Evolutionary conservation across 2,797 vertebrate genomes (phyloP).

Genomic region (Gastrophryne carolinensis): DNA sequence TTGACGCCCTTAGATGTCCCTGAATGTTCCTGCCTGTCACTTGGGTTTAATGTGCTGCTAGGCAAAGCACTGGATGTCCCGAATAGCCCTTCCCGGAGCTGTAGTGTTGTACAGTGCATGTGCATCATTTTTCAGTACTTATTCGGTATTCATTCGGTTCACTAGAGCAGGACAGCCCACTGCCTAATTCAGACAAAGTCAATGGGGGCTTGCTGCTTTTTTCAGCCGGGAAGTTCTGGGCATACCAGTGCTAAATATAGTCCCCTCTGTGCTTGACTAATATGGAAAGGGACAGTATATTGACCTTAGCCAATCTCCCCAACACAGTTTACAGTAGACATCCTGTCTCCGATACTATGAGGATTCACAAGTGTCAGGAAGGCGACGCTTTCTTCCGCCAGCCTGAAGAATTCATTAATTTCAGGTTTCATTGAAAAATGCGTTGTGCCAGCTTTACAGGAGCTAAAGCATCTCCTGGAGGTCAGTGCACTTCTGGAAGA

Average conservation of each 20-base stretch:
- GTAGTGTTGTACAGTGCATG: neutral
- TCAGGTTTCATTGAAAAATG: no score
- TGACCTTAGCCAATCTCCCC: constrained; percentile 64
- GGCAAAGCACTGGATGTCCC: no score
- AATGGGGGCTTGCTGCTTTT: constrained; percentile 42
- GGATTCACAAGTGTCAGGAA: neutral
- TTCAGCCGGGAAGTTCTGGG: constrained; percentile 54
- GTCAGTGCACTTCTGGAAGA: no score
- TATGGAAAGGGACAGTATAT: constrained; percentile 64
- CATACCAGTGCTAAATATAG: constrained; percentile 70
- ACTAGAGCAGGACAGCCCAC: neutral
- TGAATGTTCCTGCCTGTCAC: no score
- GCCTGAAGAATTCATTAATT: no score
- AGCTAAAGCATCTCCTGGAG: no score
- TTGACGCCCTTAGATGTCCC: no score
- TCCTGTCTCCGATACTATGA: constrained; percentile 1
- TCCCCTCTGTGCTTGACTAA: constrained; percentile 70
- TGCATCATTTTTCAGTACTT: constrained; percentile 31
- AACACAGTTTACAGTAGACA: constrained; percentile 66
- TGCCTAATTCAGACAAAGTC: constrained; percentile 51
- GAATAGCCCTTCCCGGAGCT: no score
- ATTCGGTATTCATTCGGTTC: neutral
- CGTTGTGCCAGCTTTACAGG: no score
- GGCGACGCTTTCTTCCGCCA: neutral
- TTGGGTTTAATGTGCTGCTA: no score